phyloP scores from a whole-genome alignment of 2,888 invertebrate genomes.

The Mythimna vitellina region DNA sequence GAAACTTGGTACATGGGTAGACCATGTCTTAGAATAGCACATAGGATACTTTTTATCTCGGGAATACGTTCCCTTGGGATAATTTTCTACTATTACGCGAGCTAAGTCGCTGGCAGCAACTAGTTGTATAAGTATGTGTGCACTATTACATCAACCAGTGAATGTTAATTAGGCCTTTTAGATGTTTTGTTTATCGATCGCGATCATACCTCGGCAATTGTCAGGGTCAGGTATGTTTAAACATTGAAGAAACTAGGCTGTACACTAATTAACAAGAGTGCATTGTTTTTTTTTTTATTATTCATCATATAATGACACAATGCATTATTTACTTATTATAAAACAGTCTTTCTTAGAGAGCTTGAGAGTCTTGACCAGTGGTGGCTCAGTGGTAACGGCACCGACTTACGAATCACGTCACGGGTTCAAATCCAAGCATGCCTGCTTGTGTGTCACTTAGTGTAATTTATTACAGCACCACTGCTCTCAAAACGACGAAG shows the following conservation, averaged over 20 bases:
- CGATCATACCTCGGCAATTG: constrained; percentile 18
- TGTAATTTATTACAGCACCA: not conserved
- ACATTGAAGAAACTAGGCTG: constrained; percentile 15
- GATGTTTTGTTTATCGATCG: constrained; percentile 25
- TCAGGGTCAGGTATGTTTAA: constrained; percentile 49
- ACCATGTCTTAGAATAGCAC: no score
- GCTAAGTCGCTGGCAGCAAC: no score
- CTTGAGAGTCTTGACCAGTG: not conserved
- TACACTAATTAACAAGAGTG: constrained; percentile 5
- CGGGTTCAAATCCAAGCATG: not conserved
- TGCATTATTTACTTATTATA: not conserved
- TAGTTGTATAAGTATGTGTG: not conserved
- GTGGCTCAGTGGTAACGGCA: not conserved
- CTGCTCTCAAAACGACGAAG: not conserved
- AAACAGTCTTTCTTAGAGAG: constrained; percentile 5
- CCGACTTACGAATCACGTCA: not conserved
- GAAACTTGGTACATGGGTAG: no score
- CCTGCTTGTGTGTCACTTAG: not conserved
- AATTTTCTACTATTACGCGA: no score
- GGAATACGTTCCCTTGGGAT: no score
- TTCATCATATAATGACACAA: not conserved
- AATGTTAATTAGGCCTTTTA: constrained; percentile 25
- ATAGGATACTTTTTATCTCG: no score
- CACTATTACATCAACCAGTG: constrained; percentile 34
- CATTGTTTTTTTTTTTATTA: constrained; percentile 16